Evolutionary conservation across 2,797 vertebrate species (phyloP).

Genomic region (Pachyuromys duprasi): DNA sequence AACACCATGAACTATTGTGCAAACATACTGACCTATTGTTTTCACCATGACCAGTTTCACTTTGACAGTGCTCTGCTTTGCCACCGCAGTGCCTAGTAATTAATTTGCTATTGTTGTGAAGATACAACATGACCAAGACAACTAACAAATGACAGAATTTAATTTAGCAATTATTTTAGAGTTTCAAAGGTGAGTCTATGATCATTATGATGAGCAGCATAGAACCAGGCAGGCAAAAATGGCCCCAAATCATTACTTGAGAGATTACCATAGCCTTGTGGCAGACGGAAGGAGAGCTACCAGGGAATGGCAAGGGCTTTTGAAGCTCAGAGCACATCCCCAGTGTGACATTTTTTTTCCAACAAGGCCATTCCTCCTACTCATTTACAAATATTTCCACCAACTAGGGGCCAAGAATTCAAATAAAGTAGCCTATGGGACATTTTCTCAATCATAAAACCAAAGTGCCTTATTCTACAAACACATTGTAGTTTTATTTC

Average conservation of each 20-base stretch:
- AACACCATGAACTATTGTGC: neutral
- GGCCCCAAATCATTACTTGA: neutral
- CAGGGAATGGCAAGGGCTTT: too few relatives aligned
- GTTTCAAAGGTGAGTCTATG: neutral
- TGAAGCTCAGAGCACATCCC: too few relatives aligned
- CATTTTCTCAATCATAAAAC: too few relatives aligned
- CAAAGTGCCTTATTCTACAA: too few relatives aligned
- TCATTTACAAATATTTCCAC: too few relatives aligned
- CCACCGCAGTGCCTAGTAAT: neutral
- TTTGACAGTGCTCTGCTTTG: neutral
- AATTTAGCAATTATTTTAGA: neutral
- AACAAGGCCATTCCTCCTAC: too few relatives aligned
- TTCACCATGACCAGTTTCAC: neutral
- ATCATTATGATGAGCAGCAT: neutral
- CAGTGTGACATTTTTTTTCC: too few relatives aligned
- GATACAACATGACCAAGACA: neutral
- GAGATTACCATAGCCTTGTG: neutral
- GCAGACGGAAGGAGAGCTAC: too few relatives aligned
- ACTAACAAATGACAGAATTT: neutral
- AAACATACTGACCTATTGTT: neutral
- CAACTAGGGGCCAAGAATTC: too few relatives aligned
- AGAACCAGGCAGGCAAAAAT: neutral
- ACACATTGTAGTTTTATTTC: too few relatives aligned
- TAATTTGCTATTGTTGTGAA: neutral
- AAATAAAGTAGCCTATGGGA: too few relatives aligned